These are phyloP conservation scores for Luscinia luscinia DNA, from an alignment of 2,797 vertebrate genomes.

Conservation along the genomic window DNA sequence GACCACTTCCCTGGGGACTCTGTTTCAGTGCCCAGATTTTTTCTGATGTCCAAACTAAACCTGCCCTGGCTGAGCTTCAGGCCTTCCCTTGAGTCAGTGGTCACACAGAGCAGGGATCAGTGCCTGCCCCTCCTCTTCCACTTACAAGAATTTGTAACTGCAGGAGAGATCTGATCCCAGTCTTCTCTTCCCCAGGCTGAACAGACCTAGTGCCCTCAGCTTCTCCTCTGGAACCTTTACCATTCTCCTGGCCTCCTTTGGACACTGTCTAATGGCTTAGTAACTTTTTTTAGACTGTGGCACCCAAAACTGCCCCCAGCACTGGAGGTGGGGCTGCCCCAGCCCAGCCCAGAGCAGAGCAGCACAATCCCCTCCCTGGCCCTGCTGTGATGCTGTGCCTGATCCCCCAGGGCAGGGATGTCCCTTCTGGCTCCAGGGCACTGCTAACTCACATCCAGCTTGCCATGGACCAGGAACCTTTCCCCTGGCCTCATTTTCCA, in stretches of 20 bases:
- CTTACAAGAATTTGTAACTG: rapidly evolving
- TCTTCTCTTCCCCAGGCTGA: not conserved
- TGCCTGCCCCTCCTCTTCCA: not conserved
- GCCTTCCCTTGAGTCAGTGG: not conserved
- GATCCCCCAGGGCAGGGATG: not conserved
- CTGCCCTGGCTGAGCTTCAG: not conserved
- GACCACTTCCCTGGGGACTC: not conserved
- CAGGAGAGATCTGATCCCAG: rapidly evolving
- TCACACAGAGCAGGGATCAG: not conserved
- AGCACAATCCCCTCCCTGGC: not conserved
- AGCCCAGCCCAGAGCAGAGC: not conserved
- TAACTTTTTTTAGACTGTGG: not conserved
- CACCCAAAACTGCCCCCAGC: not conserved
- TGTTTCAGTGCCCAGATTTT: too few species aligned
- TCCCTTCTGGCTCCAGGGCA: not conserved
- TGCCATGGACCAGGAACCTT: not conserved
- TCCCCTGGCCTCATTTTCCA: not conserved
- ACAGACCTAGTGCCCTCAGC: not conserved
- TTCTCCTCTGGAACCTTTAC: not conserved
- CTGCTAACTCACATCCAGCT: not conserved
- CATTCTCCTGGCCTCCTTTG: not conserved
- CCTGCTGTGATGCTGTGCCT: rapidly evolving
- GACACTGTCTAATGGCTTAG: not conserved
- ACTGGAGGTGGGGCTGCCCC: not conserved
- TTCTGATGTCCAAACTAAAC: not conserved